Evolutionary conservation across 2,113 vertebrate genomes (phyloP).

Genomic region (Chloebia gouldiae): DNA sequence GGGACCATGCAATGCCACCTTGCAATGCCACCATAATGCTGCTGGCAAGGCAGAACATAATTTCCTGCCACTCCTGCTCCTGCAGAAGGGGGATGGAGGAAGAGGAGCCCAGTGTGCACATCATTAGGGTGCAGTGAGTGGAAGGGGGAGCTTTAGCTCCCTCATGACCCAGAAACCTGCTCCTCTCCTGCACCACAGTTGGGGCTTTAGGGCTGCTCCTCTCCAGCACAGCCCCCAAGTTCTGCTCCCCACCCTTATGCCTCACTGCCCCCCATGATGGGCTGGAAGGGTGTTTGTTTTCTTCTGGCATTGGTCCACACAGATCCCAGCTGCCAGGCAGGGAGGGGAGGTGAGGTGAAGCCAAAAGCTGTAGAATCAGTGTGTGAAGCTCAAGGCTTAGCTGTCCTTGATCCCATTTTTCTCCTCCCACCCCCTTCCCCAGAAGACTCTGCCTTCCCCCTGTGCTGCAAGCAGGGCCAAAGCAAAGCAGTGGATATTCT

Average conservation of each 20-base stretch:
- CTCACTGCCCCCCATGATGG: background rate
- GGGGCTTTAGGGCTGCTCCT: background rate
- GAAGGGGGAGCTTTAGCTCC: rapidly evolving
- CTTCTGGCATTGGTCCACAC: rapidly evolving
- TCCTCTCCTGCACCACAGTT: background rate
- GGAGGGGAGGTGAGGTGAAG: background rate
- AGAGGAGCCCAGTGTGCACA: background rate
- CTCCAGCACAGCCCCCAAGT: background rate
- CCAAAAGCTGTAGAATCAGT: background rate
- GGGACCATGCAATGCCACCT: background rate
- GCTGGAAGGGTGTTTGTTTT: background rate
- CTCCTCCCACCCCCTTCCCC: background rate
- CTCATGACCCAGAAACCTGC: background rate
- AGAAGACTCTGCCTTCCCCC: background rate
- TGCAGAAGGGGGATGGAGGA: background rate
- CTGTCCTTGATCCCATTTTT: background rate
- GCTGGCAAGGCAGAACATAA: background rate
- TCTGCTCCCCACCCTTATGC: background rate
- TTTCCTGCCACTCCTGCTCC: background rate
- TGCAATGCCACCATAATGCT: background rate
- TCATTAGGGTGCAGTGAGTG: rapidly evolving
- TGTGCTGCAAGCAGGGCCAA: background rate
- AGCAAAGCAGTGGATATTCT: rapidly evolving
- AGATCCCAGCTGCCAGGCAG: background rate
- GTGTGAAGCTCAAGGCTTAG: background rate